A percentile compares a stretch with the other conserved stretches of the same genome.
Conservation (phyloP, 2,888 invertebrate genomes). For the Chrysotoxum bicinctum region DNA sequence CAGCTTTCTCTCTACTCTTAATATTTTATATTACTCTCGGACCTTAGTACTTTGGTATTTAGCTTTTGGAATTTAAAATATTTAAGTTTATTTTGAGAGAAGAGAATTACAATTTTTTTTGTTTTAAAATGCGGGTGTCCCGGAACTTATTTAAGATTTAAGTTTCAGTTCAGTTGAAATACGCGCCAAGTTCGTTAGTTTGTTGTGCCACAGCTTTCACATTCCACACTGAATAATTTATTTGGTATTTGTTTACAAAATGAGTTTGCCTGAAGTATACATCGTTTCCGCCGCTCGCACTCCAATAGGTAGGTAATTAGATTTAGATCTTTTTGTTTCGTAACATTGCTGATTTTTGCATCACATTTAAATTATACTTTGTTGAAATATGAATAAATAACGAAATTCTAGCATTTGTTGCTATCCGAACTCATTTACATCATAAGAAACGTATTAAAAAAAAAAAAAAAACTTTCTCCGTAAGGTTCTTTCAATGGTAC, state of each 20-base stretch:
- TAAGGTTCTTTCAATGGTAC: constrained; percentile 87
- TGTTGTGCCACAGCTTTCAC: neutral
- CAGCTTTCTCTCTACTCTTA: no score
- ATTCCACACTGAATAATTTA: neutral
- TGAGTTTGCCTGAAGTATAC: constrained; percentile 79
- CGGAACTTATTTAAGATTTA: neutral
- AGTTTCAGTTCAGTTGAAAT: constrained; percentile 15
- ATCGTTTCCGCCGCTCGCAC: constrained; percentile 91
- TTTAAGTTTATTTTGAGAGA: neutral
- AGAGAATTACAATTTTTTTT: neutral
- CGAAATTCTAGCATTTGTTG: no score
- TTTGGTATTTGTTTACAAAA: constrained; percentile 46
- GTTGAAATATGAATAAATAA: neutral
- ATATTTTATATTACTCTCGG: no score
- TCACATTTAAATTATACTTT: neutral
- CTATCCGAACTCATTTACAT: neutral
- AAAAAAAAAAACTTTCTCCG: constrained; percentile 32
- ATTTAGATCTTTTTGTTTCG: constrained; percentile 18
- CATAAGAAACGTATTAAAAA: neutral
- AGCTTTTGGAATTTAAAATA: no score
- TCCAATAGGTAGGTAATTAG: constrained; percentile 87
- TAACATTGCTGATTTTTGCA: neutral
- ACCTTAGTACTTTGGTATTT: no score
- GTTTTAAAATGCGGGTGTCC: neutral
- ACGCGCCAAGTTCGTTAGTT: neutral